Conservation (phyloP, 2,888 invertebrate species). For the Frankliniella fusca region DNA sequence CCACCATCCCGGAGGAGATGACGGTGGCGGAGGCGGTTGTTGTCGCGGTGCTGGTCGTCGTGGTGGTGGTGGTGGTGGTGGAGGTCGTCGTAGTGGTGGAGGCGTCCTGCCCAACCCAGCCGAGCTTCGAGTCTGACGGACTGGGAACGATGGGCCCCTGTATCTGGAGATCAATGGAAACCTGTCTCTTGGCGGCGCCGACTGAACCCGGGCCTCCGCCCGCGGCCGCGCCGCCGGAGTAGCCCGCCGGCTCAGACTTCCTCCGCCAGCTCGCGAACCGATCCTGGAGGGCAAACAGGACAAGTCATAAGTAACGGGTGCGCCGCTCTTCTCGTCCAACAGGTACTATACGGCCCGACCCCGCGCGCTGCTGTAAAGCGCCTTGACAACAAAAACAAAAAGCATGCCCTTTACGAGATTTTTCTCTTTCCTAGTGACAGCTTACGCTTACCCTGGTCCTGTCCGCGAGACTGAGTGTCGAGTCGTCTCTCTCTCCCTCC, state of each 20-base stretch:
- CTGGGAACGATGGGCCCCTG: constrained; percentile 14
- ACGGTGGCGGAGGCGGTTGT: constrained; percentile 36
- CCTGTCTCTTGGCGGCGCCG: background rate
- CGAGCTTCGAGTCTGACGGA: too few relatives aligned
- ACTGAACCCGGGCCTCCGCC: too few relatives aligned
- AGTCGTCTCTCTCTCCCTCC: constrained; percentile 42
- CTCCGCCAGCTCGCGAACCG: constrained; percentile 63
- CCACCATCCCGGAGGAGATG: background rate
- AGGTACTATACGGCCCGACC: too few relatives aligned
- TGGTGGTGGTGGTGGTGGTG: constrained; percentile 34
- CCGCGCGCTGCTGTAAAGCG: too few relatives aligned
- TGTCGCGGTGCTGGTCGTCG: constrained; percentile 35
- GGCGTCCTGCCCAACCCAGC: background rate
- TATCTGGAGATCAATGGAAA: background rate
- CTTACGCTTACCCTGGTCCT: constrained; percentile 27
- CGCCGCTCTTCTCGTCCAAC: too few relatives aligned
- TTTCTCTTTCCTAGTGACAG: too few relatives aligned
- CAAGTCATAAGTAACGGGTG: too few relatives aligned
- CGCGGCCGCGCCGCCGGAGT: background rate
- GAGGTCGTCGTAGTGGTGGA: constrained; percentile 37
- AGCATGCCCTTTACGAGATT: too few relatives aligned
- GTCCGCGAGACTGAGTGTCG: constrained; percentile 43
- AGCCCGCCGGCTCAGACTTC: constrained; percentile 61
- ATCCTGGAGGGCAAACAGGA: constrained; percentile 42
- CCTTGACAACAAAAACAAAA: too few relatives aligned